Evolutionary conservation across 2,113 vertebrate species (phyloP).

Genomic region (Paraplagusia blochii): DNA sequence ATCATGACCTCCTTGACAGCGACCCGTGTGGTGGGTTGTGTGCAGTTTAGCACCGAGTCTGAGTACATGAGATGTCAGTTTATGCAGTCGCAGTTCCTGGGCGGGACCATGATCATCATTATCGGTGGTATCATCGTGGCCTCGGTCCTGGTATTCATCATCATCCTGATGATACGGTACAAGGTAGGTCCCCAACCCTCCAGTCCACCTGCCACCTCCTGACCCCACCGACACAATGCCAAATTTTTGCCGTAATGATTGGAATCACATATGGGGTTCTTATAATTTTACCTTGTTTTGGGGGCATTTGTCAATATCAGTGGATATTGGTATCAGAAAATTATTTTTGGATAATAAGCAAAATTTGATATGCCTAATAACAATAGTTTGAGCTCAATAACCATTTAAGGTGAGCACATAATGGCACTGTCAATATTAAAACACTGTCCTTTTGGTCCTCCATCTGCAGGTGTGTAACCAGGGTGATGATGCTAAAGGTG

Average conservation of each 20-base stretch:
- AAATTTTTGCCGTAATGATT: too few relatives aligned
- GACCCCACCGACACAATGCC: too few relatives aligned
- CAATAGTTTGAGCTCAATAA: too few relatives aligned
- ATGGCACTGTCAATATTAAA: too few relatives aligned
- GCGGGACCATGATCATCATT: slow-evolving; percentile 99
- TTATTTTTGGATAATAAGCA: too few relatives aligned
- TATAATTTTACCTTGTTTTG: too few relatives aligned
- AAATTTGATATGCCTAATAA: too few relatives aligned
- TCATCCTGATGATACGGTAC: slow-evolving; percentile 99
- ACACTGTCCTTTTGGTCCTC: not conserved
- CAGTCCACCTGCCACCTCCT: too few relatives aligned
- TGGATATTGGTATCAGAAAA: too few relatives aligned
- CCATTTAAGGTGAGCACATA: too few relatives aligned
- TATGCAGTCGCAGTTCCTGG: slow-evolving; percentile 99
- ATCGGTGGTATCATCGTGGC: slow-evolving; percentile 98
- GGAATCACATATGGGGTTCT: too few relatives aligned
- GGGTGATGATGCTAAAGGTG: slow-evolving; percentile 68
- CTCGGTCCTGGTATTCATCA: slow-evolving; percentile 97
- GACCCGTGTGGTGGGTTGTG: slow-evolving; percentile 93
- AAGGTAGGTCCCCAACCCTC: slow-evolving; percentile 78
- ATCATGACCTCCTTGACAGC: slow-evolving; percentile 95
- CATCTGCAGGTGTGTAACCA: slow-evolving; percentile 86
- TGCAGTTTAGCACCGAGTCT: slow-evolving; percentile 94
- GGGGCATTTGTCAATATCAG: too few relatives aligned
- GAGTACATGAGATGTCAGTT: slow-evolving; percentile 98